A percentile compares a stretch with the other conserved stretches of the same genome.
Evolutionary conservation across 2,888 invertebrate genomes (phyloP).

Genomic region (Lasioglossum figueresi): DNA sequence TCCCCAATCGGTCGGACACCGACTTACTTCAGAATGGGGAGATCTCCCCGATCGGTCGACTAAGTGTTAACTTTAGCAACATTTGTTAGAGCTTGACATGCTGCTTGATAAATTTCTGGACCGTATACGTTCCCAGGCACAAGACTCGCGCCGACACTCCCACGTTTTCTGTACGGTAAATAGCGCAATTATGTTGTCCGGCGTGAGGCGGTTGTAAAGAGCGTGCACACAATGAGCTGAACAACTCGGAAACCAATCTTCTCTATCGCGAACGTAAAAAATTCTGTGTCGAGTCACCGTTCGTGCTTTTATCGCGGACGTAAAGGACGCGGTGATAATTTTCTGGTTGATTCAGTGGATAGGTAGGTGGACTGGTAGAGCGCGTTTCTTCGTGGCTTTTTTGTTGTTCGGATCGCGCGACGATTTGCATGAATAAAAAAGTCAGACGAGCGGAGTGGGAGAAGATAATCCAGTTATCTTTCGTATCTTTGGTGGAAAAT

Average conservation of each 20-base stretch:
- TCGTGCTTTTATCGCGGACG: background rate
- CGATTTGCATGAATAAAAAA: background rate
- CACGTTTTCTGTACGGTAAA: conserved; percentile 49
- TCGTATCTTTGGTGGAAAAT: background rate
- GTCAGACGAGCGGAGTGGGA: background rate
- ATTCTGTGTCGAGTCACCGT: background rate
- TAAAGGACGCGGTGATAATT: background rate
- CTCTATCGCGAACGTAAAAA: background rate
- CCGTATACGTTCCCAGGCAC: conserved; percentile 19
- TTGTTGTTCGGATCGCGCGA: background rate
- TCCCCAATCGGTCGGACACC: too few species aligned
- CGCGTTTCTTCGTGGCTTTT: too few species aligned
- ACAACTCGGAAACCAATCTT: conserved; percentile 12
- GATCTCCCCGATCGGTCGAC: too few species aligned
- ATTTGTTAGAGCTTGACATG: background rate
- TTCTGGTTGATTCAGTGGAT: background rate
- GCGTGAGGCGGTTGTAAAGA: conserved; percentile 12
- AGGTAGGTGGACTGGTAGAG: background rate
- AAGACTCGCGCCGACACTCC: conserved; percentile 26
- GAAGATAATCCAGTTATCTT: background rate
- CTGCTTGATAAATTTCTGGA: background rate
- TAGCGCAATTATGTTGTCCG: conserved; percentile 51
- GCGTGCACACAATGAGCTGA: background rate
- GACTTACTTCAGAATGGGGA: too few species aligned
- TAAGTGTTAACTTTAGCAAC: background rate